Evolutionary conservation across 2,113 vertebrate species (phyloP), one percentile per base, ranked within the genome.

Genomic region (Pterocles gutturalis): DNA sequence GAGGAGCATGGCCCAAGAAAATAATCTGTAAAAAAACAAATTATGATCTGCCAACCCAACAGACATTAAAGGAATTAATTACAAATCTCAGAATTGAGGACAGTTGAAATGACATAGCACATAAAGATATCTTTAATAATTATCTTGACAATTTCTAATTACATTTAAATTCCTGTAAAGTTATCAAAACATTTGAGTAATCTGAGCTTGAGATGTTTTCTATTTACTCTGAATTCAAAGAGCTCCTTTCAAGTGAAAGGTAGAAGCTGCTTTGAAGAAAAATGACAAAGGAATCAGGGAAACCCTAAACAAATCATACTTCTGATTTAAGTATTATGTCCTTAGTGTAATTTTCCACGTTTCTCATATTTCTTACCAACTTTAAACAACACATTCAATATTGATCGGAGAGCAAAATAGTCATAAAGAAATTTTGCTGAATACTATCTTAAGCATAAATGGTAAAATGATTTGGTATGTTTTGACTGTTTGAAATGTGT

Each of bases 221-320:
- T 95, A 36, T 70, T 96, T 96, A 96, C 54, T 83, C 87, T 91
- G 86, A 93, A 86, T 72, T 96, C 82, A 93, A 89, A 96, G 31
- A 96, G 25, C 53, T 93, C 79, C 64, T 92, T 95, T 96, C 75
- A 95, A 88, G 80, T 84, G 83, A 96, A 97, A 97, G 61, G 81
- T 91, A 87, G 83, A 96, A 97, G 87, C 24, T 93, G 36, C 92
- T 98, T 90, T 95, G 88, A 97, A 96, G 58, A 95, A 87, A 96
- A 96, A 96, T 76, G 71, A 73, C 92, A 89, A 95, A 90, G 87
- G 48, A 92, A 45, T 91, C 29, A 85, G 61, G 54, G 86, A 85
- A 96, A 94, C 22, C 73, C 83, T 90, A 92, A 93, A 87, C 66
- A 96, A 95, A 94, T 66, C 80, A 60, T 18, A 83, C 14, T 91